Evolutionary conservation across 2,113 vertebrate genomes (phyloP).

Genomic region (Hystrix brachyura): DNA sequence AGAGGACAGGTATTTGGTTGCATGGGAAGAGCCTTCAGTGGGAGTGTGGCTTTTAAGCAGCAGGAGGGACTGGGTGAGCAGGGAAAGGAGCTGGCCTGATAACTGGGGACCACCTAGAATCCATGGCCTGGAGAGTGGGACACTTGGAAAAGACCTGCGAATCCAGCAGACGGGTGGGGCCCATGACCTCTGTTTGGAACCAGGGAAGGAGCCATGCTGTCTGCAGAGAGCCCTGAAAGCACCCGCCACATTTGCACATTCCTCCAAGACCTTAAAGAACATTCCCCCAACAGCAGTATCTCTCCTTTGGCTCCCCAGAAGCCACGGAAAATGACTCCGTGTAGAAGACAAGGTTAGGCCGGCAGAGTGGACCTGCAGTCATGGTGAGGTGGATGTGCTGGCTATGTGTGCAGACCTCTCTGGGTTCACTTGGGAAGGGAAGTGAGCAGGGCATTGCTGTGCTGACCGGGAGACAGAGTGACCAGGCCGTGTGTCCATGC

Average conservation of each 20-base stretch:
- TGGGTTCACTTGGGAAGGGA: not conserved
- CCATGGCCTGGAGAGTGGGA: too few species aligned
- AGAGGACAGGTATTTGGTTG: not conserved
- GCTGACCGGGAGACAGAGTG: not conserved
- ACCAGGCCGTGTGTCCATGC: fast-evolving
- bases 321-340: not conserved
- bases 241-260: fast-evolving
- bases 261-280: too few species aligned
- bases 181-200: not conserved
- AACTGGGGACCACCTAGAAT: not conserved
- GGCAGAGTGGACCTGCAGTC: not conserved
- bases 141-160: too few species aligned
- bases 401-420: fast-evolving
- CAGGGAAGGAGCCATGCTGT: not conserved
- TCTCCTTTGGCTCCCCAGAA: not conserved
- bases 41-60: not conserved
- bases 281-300: not conserved
- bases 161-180: not conserved
- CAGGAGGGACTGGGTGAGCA: not conserved
- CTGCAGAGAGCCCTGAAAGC: not conserved
- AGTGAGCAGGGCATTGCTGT: not conserved
- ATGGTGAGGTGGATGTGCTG: not conserved
- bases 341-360: not conserved
- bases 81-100: not conserved
- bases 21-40: not conserved